These are phyloP conservation scores for Ascaphus truei DNA, from an alignment of 2,113 vertebrate species.

Conservation along the genomic window DNA sequence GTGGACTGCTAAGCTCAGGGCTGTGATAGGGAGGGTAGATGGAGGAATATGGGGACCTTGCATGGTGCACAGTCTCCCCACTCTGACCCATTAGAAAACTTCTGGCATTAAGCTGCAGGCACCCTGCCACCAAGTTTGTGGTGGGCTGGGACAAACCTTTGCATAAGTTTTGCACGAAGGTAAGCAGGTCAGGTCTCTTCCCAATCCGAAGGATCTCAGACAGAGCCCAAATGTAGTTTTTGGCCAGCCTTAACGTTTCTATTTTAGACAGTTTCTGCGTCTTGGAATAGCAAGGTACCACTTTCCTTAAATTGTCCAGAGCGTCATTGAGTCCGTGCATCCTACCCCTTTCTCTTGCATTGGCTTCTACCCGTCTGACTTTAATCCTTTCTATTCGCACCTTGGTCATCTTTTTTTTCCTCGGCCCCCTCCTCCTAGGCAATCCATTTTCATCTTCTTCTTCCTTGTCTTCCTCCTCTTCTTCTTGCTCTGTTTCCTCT, in stretches of 20 bases:
- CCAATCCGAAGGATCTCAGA: slow-evolving; percentile 94
- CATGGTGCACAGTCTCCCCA: slow-evolving; percentile 78
- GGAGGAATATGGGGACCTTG: slow-evolving; percentile 81
- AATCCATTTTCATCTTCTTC: slow-evolving; percentile 82
- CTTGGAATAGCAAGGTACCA: slow-evolving; percentile 97
- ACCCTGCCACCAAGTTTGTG: slow-evolving; percentile 98
- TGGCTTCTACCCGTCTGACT: slow-evolving; percentile 89
- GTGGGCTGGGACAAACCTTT: slow-evolving; percentile 98
- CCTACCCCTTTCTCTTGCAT: slow-evolving; percentile 86
- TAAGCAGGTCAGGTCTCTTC: slow-evolving; percentile 92
- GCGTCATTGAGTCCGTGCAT: slow-evolving; percentile 96
- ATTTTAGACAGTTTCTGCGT: slow-evolving; percentile 99
- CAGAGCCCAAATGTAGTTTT: slow-evolving; percentile 98
- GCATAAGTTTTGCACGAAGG: slow-evolving; percentile 96
- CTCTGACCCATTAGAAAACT: slow-evolving; percentile 93
- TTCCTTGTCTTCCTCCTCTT: slow-evolving; percentile 79
- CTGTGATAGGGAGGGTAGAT: slow-evolving; percentile 86
- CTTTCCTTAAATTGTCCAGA: slow-evolving; percentile 95
- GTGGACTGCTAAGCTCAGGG: slow-evolving; percentile 80
- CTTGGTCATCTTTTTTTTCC: slow-evolving; percentile 88
- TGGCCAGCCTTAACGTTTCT: slow-evolving; percentile 93
- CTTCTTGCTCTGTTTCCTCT: slow-evolving; percentile 84
- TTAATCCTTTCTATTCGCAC: slow-evolving; percentile 82
- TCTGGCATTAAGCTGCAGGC: slow-evolving; percentile 94
- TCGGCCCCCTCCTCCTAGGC: slow-evolving; percentile 80